A percentile compares a stretch with the other conserved stretches of the same genome.
Conservation (phyloP, 2,113 vertebrate genomes). For the Oxyruncus cristatus region DNA sequence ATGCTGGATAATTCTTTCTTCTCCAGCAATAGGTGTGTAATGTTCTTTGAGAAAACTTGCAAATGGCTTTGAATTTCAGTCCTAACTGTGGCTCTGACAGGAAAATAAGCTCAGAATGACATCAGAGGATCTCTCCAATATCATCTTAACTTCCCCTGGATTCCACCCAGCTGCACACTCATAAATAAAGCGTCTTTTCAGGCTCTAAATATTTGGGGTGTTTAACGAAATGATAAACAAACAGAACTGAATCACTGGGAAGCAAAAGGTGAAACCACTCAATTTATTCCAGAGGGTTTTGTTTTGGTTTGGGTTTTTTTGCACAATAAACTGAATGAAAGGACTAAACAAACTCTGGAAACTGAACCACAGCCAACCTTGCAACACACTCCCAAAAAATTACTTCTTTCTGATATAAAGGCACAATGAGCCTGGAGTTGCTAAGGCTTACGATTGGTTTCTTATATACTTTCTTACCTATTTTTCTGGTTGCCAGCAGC, state of each 20-base stretch:
- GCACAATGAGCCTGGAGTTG: constrained; percentile 19
- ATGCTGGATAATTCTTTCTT: neutral
- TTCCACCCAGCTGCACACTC: neutral
- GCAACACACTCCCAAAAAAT: constrained; percentile 1
- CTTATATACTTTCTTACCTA: neutral
- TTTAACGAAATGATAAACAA: neutral
- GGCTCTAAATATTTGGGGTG: neutral
- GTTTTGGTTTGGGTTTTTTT: neutral
- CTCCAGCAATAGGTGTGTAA: neutral
- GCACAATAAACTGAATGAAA: neutral
- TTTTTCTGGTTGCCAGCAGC: constrained; percentile 28
- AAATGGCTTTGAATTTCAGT: neutral
- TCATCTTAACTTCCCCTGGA: neutral
- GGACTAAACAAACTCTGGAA: neutral
- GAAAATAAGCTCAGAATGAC: neutral
- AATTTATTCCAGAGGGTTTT: neutral
- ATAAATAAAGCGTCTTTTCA: neutral
- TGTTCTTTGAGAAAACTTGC: neutral
- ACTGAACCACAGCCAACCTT: neutral
- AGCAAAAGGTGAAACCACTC: neutral
- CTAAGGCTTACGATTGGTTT: neutral
- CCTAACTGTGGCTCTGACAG: neutral
- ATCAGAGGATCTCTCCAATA: neutral
- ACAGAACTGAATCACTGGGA: neutral
- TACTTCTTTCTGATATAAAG: constrained; percentile 33